Conservation (phyloP, 2,113 vertebrate genomes). For the Poeciliopsis occidentalis region DNA sequence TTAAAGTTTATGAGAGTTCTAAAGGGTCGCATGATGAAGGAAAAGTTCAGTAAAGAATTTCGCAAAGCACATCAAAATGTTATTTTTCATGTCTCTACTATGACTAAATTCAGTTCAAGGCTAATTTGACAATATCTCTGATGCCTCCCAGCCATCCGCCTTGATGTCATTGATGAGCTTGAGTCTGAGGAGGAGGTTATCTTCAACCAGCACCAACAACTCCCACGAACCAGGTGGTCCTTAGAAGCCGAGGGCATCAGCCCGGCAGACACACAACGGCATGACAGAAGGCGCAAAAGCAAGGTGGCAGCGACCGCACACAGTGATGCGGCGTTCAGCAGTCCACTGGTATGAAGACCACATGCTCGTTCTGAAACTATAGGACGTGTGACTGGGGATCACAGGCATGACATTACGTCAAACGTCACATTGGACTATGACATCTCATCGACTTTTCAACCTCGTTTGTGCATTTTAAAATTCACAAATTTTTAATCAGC, state of each 20-base stretch:
- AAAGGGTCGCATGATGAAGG: no score
- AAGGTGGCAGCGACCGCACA: constrained; percentile 44
- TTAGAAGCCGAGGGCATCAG: constrained; percentile 46
- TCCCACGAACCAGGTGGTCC: constrained; percentile 44
- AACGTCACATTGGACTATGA: not conserved
- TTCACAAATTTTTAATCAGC: not conserved
- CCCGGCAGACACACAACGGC: constrained; percentile 16
- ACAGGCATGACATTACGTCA: not conserved
- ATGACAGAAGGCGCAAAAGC: constrained; percentile 36
- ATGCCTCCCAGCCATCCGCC: constrained; percentile 66
- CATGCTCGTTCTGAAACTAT: not conserved
- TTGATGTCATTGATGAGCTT: constrained; percentile 68
- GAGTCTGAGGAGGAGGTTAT: constrained; percentile 71
- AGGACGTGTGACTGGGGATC: not conserved
- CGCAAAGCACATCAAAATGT: no score
- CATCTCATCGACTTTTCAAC: not conserved
- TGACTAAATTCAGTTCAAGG: not conserved
- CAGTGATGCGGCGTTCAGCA: constrained; percentile 77
- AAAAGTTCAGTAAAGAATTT: no score
- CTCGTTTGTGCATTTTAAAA: not conserved
- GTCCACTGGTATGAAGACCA: constrained; percentile 71
- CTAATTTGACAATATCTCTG: not conserved
- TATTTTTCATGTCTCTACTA: not conserved
- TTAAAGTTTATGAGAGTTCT: not conserved
- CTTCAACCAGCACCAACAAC: constrained; percentile 54